A percentile compares a stretch with the other conserved stretches of the same genome.
These are phyloP conservation scores for Nemapogon koenigi DNA, from an alignment of 2,888 invertebrate genomes.

Conservation along the genomic window DNA sequence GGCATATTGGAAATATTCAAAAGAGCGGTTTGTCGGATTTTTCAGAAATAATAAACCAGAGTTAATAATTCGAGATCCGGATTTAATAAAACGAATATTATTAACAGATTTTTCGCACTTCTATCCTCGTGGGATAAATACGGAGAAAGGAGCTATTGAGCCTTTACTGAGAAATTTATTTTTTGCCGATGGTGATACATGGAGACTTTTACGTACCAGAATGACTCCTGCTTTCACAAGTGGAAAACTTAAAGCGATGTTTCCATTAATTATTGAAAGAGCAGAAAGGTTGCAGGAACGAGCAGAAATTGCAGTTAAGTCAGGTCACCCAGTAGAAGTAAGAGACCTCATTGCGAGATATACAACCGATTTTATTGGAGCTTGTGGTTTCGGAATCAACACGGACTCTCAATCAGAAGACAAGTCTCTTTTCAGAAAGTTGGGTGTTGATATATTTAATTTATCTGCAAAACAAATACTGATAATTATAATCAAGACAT, in stretches of 20 bases:
- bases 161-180: conserved; percentile 13
- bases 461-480: conserved; percentile 1
- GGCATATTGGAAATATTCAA: conserved; percentile 14
- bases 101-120: conserved; percentile 13
- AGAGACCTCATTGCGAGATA: conserved; percentile 15
- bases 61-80: conserved; percentile 14
- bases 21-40: conserved; percentile 15
- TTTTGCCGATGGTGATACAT: conserved; percentile 16
- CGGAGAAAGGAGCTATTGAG: conserved; percentile 6
- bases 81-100: conserved; percentile 14
- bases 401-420: conserved; percentile 14
- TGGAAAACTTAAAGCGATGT: conserved; percentile 18
- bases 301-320: neutral
- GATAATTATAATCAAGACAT: neutral
- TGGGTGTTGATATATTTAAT: conserved; percentile 18
- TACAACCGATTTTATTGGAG: conserved; percentile 39
- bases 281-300: conserved; percentile 13
- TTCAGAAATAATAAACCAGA: conserved; percentile 12
- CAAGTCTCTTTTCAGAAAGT: conserved; percentile 14
- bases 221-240: conserved; percentile 19
- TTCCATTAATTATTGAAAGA: conserved; percentile 16
- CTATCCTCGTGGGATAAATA: conserved; percentile 12
- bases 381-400: conserved; percentile 23
- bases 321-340: conserved; percentile 4
- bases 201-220: conserved; percentile 16